Evolutionary conservation across 2,113 vertebrate genomes (phyloP), one percentile per base, ranked within the genome.

Genomic region (Apaloderma vittatum): DNA sequence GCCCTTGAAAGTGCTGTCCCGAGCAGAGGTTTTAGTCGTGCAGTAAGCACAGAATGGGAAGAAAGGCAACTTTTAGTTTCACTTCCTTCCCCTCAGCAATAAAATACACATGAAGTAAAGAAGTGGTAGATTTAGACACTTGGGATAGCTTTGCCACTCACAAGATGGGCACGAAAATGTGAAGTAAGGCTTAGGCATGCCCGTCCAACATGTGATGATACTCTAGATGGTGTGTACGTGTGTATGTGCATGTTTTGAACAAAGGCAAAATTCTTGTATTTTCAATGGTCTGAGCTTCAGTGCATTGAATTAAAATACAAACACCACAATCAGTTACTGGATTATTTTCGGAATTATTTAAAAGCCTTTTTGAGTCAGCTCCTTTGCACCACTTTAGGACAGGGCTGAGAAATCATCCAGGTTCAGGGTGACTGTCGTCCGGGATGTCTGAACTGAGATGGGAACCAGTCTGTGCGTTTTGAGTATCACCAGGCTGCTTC

Each of bases 201-300:
- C 81, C 0, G 0, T 49, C 75, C 58, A 22, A 8, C 55, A 2
- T 34, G 57, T 34, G 61, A 46, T 49, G 82, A 11, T 79, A 23
- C 76, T 76, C 30, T 55, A 14, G 40, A 4, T 0, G 3, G 45
- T 86, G 46, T 15, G 2, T 36, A 3, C 0, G 27, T 86, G 0
- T 88, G 91, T 71, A 18, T n/a, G 55, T 90, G 68, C 86, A 29
- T 8, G 88, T 90, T 95, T 82, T 4, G 20, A 86, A 61, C 66
- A 82, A 54, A 63, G 51, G 29, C 20, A 32, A 26, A 77, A 71
- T 68, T 93, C 68, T 66, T 65, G 26, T 30, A 21, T 83, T 92
- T 86, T 80, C 59, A 71, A 20, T 34, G 5, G 48, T 32, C 49
- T 18, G 23, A 84, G 24, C 73, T 81, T 74, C 65, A 8, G 3